Base-by-base conservation (phyloP, 2,113 vertebrate genomes). In the Istiophorus platypterus region DNA sequence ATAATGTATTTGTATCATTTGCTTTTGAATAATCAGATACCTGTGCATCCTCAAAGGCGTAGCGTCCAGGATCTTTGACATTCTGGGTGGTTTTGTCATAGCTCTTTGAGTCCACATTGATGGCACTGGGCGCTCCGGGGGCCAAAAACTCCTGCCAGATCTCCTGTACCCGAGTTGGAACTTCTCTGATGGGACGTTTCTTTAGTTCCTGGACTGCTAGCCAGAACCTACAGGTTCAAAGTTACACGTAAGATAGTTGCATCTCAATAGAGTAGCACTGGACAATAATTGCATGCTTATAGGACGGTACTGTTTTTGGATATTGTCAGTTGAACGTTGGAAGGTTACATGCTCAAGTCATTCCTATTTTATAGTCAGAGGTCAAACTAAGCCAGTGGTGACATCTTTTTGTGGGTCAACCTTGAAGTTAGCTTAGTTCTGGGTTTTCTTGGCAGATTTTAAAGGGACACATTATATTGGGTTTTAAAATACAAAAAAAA, bases 81-180 rank as follows among this genome's bases (percentile, higher is more conserved):
- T 98, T 99, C 91, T 99, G 97, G 9, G 97, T 99, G 79, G 98
- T 99, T 96, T 99, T 99, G 94, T 93, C 97, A 2, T 99, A 99
- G 91, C 97, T 99, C 94, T 99, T 99, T 26, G 98, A 99, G 91
- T 99, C 98, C 78, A 99, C 93, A 56, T 99, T 99, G 92, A 99
- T 99, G 92, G 98, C 97, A 68, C 98, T 99, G 76, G 97, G 97
- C 9, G 98, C 98, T 76, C 98, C 98, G 0, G 97, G 95, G 79
- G 98, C 98, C 93, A 99, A 92, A 88, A 99, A 99, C 86, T 99
- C 98, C 89, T 96, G 96, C 98, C 98, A 99, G 90, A 99, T 99
- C 94, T 99, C 97, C 81, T 99, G 97, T 54, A 99, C 98, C 0
- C 97, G 94, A 26, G 94, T 95, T 51, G 98, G 97, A 67, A 99